Evolutionary conservation across 2,888 invertebrate species (phyloP), one percentile per base, ranked within the genome.

Genomic region (Apodemia zela): DNA sequence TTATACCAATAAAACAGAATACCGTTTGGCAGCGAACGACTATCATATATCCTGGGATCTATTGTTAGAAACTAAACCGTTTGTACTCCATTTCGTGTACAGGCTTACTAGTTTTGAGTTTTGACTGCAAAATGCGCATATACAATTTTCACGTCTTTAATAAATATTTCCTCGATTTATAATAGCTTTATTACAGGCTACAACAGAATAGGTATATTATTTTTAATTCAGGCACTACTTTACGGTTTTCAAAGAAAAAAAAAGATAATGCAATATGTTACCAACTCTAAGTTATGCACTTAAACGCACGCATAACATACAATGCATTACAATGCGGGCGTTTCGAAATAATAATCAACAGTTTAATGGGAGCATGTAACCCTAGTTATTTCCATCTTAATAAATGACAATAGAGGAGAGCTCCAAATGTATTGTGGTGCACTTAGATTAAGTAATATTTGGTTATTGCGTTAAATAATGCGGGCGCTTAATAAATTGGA

Each of bases 1-100:
- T 57, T 57, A 29, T 29, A 57, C n/a, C 15, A 25, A 57, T 57
- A 57, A 57, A 57, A 57, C 57, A 29, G 57, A 57, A 57, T 57
- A 57, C 29, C 29, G 57, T n/a, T 57, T 57, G 57, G 57, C 57
- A 57, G 29, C 57, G 29, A 57, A 25, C 57, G 29, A 57, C 57
- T 7, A 25, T 57, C 57, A 57, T 57, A 57, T 57, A 57, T 57
- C 57, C 57, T 57, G 29, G 57, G 29, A 29, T 57, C 57, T 57
- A 57, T 57, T 57, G 57, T 57, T 57, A 57, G 57, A 57, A 29
- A n/a, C 57, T n/a, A 15, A 57, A 25, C 15, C 21, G 57, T 25
- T 57, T n/a, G 47, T 47, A 47, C 17, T n/a, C 47, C 6, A 47
- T 47, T 47, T 47, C 5, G 8, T 47, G 38, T n/a, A 15, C 42